phyloP scores from a whole-genome alignment of 2,113 vertebrate genomes.

The Ibidorhyncha struthersii region DNA sequence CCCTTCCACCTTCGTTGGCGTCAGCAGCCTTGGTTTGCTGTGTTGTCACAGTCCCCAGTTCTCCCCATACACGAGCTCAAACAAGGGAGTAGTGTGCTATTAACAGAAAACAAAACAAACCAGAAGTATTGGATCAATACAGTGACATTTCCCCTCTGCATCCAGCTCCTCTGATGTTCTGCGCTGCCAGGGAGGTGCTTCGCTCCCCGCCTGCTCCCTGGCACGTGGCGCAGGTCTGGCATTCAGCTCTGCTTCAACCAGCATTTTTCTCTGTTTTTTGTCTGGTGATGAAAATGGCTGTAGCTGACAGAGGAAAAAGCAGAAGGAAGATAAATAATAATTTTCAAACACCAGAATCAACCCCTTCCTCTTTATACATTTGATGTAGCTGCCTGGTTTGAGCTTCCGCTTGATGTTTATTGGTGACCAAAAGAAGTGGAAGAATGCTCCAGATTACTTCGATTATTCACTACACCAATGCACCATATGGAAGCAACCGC shows the following conservation, averaged over 20 bases:
- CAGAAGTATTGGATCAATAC: not conserved
- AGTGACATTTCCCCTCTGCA: not conserved
- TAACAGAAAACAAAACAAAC: not conserved
- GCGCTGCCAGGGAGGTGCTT: not conserved
- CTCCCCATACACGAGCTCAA: rapidly evolving
- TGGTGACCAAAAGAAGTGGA: not conserved
- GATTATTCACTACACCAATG: rapidly evolving
- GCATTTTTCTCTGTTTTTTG: not conserved
- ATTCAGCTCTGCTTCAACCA: not conserved
- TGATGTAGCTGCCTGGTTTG: not conserved
- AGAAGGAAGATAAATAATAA: not conserved
- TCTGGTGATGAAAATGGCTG: not conserved
- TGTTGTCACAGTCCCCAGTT: not conserved
- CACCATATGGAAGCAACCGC: not conserved
- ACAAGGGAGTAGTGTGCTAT: not conserved
- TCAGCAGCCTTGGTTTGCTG: not conserved
- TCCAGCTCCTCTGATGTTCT: not conserved
- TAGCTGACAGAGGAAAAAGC: not conserved
- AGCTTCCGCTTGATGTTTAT: not conserved
- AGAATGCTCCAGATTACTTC: not conserved
- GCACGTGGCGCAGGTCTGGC: not conserved
- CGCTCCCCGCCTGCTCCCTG: not conserved
- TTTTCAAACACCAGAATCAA: not conserved
- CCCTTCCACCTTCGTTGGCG: not conserved
- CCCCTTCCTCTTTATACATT: not conserved